These are phyloP conservation scores for Mustela nigripes DNA, from an alignment of 2,113 vertebrate genomes.

Conservation along the genomic window DNA sequence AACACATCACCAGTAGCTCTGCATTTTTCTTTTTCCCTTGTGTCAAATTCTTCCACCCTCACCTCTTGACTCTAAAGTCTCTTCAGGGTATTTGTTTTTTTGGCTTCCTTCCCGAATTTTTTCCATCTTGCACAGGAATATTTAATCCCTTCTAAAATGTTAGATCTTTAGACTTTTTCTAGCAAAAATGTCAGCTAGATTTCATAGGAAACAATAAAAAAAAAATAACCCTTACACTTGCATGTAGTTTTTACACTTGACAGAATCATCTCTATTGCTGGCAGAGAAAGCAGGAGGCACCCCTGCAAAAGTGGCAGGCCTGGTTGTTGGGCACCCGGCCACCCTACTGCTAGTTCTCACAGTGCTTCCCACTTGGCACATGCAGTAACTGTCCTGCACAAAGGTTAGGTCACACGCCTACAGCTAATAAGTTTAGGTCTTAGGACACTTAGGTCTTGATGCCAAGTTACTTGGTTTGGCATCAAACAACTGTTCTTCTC, in stretches of 20 bases:
- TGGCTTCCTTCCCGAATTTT: slow-evolving; percentile 46
- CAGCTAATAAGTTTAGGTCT: background rate
- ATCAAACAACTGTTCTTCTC: background rate
- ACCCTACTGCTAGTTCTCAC: background rate
- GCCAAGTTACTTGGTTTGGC: background rate
- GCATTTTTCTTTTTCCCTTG: background rate
- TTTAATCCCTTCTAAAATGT: background rate
- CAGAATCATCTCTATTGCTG: rapidly evolving
- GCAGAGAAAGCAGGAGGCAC: background rate
- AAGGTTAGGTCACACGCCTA: rapidly evolving
- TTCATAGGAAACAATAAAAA: background rate
- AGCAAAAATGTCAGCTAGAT: background rate
- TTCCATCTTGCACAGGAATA: slow-evolving; percentile 6
- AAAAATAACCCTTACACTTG: no score
- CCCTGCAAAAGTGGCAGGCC: no score
- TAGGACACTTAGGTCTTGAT: background rate
- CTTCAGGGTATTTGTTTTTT: slow-evolving; percentile 15
- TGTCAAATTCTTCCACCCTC: slow-evolving; percentile 44
- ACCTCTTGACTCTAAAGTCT: slow-evolving; percentile 52
- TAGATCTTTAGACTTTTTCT: background rate
- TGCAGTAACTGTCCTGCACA: no score
- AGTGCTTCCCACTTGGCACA: background rate
- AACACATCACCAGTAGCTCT: background rate
- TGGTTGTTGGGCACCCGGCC: background rate
- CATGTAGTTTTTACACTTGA: background rate